Evolutionary conservation across 2,113 vertebrate species (phyloP).

Genomic region (Scalopus aquaticus): DNA sequence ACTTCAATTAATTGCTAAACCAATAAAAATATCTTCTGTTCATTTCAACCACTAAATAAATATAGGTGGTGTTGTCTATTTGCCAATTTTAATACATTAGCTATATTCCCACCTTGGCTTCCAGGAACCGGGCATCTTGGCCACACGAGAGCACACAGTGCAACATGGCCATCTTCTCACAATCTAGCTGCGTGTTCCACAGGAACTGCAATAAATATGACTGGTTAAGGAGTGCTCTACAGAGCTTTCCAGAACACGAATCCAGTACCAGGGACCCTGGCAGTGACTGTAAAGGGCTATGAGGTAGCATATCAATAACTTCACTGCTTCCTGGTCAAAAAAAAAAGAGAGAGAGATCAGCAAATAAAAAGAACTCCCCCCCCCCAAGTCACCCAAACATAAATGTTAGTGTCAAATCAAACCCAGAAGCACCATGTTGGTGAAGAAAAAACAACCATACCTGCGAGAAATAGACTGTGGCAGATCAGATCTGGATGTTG

Average conservation of each 20-base stretch:
- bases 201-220: constrained; percentile 87
- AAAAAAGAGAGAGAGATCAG: constrained; percentile 43
- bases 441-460: constrained; percentile 79
- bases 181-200: constrained; percentile 80
- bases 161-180: constrained; percentile 89
- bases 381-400: neutral
- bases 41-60: neutral
- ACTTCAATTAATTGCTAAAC: neutral
- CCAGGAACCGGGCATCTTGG: constrained; percentile 46
- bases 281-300: constrained; percentile 70
- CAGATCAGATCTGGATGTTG: constrained; percentile 94
- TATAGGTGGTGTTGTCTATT: neutral
- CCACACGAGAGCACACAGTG: constrained; percentile 91
- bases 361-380: constrained; percentile 35
- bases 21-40: neutral
- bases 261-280: constrained; percentile 85
- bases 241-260: constrained; percentile 84
- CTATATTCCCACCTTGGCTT: constrained; percentile 82
- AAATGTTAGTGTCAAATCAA: neutral
- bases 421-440: neutral
- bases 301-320: constrained; percentile 74
- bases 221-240: constrained; percentile 81
- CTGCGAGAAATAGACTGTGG: constrained; percentile 94
- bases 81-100: neutral
- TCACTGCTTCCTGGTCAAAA: constrained; percentile 80